Evolutionary conservation across 2,888 invertebrate genomes (phyloP), one percentile per base, ranked within the genome.

Genomic region (Noctua comes): DNA sequence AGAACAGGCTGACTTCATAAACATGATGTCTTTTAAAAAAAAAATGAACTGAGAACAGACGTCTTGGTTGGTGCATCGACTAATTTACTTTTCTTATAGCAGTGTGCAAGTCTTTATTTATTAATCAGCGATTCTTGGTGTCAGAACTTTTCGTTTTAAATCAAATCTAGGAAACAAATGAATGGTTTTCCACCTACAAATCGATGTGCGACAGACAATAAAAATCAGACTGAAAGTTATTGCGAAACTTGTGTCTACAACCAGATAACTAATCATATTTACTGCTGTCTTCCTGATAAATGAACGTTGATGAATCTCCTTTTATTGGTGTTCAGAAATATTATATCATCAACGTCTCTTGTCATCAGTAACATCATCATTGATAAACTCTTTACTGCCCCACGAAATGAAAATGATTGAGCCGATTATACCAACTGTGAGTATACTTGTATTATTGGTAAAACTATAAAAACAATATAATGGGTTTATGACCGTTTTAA

Each of bases 401-500:
- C 57, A 43, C 31, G n/a, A 62, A 46, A 81, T 74, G 36, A 80
- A 81, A 18, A 59, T 51, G 40, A 13, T 51, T 59, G 16, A 66
- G 73, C n/a, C 40, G 16, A 36, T 27, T 43, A 31, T 51, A 43
- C 24, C 62, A 51, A 36, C 24, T 62, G 24, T 43, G 46, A 75
- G 24, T 43, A 54, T n/a, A 51, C 21, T 48, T 31, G 10, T 48
- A n/a, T 62, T 62, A 68, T 73, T 70, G 10, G 16, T 51, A 59
- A 31, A 72, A 68, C 73, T 65, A 76, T 76, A 71, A 80, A 83
- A 83, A 74, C 40, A 74, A 77, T 74, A 70, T 78, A 72, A 71
- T 70, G 64, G 62, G 68, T 79, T 80, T 87, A 76, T 79, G 70
- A 51, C 79, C 72, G 76, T 75, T 81, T 81, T 69, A 74, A 70